Conservation (phyloP, 2,113 vertebrate genomes). For the Murina feae region DNA sequence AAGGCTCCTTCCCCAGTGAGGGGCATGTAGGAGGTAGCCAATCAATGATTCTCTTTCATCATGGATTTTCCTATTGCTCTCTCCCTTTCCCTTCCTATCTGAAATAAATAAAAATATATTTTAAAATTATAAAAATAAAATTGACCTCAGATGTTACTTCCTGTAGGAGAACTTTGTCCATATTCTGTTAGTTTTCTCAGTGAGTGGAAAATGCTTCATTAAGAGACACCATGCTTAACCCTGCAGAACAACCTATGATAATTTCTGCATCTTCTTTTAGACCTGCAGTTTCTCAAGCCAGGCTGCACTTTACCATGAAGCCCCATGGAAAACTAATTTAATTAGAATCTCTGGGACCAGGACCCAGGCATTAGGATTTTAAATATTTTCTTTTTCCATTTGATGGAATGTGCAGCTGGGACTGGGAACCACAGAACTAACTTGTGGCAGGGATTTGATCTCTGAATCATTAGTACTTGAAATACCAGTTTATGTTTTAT, state of each 20-base stretch:
- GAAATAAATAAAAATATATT: too few species aligned
- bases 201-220: neutral
- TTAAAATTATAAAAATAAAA: neutral
- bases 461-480: neutral
- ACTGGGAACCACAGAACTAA: neutral
- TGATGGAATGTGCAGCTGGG: neutral
- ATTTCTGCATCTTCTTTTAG: neutral
- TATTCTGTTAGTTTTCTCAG: neutral
- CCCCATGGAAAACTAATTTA: neutral
- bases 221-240: neutral
- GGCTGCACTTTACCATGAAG: neutral
- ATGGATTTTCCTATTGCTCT: too few species aligned
- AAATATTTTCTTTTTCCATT: neutral
- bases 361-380: neutral
- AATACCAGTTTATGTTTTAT: neutral
- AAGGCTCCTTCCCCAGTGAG: too few species aligned
- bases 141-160: neutral
- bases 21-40: too few species aligned
- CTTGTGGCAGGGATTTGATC: neutral
- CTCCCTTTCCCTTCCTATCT: too few species aligned
- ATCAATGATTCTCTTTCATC: too few species aligned
- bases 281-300: neutral
- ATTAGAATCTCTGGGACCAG: neutral
- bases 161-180: neutral
- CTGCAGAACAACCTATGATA: neutral